Base-by-base conservation (phyloP, 2,888 invertebrate species). In the Xestia sexstrigata region DNA sequence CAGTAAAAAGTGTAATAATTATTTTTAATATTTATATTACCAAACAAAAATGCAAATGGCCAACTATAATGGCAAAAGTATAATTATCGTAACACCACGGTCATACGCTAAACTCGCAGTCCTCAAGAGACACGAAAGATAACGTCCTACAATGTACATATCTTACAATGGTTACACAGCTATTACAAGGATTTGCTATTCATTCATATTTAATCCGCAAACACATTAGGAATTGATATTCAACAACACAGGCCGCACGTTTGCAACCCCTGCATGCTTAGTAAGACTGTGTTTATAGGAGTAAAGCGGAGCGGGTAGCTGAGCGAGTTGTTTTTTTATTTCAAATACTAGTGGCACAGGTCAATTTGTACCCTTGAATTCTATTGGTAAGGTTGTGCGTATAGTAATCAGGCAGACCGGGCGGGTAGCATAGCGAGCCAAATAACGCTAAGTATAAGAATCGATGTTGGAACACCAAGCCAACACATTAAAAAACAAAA, bases 251-350 rank as follows among this genome's bases (percentile, higher is more conserved):
- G 77, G 81, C 78, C 83, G 82, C 76, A 84, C 81, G 81, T 92
- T 94, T 94, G 93, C 93, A 92, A 94, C 91, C 93, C 91, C 93
- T 95, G 94, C 92, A 91, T 87, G 90, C 17, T 42, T 65, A 79
- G 84, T 91, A 89, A 87, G 85, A 86, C 70, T 26, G 55, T n/a
- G 79, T 47, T 52, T 73, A 85, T 79, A 89, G n/a, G 70, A 89
- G 23, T 4, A 0, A 13, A 87, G 89, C 88, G 72, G 75, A 89
- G 92, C 91, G 92, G 74, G 30, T 69, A 87, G 84, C 85, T 2
- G 23, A 63, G 75, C 69, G 62, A 15, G 15, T 30, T 30, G 0
- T 52, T 23, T 73, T n/a, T 45, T 67, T 63, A 23, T 39, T 74
- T 72, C 1, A 15, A 2, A 17, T 42, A 30, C 2, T 13, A 13